Evolutionary conservation across 2,888 invertebrate genomes (phyloP), one percentile per base, ranked within the genome.

Genomic region (Dioctria rufipes): DNA sequence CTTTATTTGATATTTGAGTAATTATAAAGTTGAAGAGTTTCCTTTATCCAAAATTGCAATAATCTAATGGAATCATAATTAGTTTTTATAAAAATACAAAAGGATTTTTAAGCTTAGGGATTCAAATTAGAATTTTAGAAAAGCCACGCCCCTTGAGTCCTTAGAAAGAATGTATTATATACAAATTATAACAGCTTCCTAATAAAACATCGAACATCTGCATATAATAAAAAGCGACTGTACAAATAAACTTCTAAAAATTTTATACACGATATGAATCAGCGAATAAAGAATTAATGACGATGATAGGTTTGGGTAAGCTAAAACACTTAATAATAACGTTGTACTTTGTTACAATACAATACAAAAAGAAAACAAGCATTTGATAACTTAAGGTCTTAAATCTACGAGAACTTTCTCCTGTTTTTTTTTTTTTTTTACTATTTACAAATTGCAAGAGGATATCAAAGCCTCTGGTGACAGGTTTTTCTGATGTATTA

Each of bases 341-440:
- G 63, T 77, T 77, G 77, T 77, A 77, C 77, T 77, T 77, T 49
- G 46, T 77, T 77, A 77, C 77, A 77, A 77, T 77, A 77, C 77
- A 77, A 77, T 63, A 63, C 25, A 77, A 46, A 46, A 77, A 75
- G 25, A 2, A 66, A 77, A 77, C 51, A 63, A 40, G 25, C 77
- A 42, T 49, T 63, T 37, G 61, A 60, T 60, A 77, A 77, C 61
- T 63, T 77, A 77, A 63, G 37, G 9, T 25, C 49, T n/a, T 46
- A 11, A 60, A 43, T 60, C 60, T 39, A 39, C 63, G 6, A 37
- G 37, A 63, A 63, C 61, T n/a, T 61, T 63, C 40, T 9, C 25
- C 58, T 25, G 25, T 1, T 25, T 25, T 25, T 25, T 75, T 25
- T 25, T 25, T 25, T 75, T 77, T 63, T 37, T 13, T 39, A 77